Percentiles rank a stretch among this genome's conserved stretches.
phyloP scores from a whole-genome alignment of 1,140 invertebrate species.

The Lepidurus arcticus region DNA sequence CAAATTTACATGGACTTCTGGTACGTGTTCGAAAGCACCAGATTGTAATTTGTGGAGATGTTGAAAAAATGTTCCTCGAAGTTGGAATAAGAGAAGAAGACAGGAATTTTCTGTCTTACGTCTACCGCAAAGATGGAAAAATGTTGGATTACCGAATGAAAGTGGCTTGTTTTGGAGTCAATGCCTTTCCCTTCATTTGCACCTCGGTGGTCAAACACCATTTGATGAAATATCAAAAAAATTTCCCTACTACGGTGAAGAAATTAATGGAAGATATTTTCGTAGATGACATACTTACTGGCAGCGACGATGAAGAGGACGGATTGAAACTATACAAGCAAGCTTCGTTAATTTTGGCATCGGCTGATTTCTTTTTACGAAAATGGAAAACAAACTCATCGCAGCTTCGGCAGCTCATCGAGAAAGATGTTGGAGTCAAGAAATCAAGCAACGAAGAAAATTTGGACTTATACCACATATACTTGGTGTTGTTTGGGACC shows the following conservation, averaged over 20 bases:
- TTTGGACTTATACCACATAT: background rate
- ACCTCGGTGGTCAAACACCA: background rate
- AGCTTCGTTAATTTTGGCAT: background rate
- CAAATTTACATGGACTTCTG: background rate
- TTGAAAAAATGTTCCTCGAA: constrained; percentile 16
- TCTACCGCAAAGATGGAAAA: background rate
- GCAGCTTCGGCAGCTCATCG: background rate
- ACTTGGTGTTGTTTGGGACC: constrained; percentile 18
- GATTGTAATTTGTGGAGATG: background rate
- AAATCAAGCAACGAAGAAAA: background rate
- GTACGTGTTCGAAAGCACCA: constrained; percentile 6
- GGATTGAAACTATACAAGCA: constrained; percentile 23
- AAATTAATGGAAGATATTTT: constrained; percentile 39
- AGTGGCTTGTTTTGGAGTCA: background rate
- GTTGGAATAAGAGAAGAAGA: constrained; percentile 2
- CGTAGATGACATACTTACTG: constrained; percentile 47
- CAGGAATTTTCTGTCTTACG: background rate
- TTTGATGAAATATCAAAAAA: background rate
- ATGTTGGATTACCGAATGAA: background rate
- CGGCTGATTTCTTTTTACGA: background rate
- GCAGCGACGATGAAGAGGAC: constrained; percentile 36
- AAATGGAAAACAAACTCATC: background rate
- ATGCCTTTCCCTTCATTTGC: background rate
- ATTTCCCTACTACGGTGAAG: background rate
- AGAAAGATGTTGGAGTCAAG: background rate